Base-by-base conservation (phyloP, 2,888 invertebrate species). In the Chirona hameri region DNA sequence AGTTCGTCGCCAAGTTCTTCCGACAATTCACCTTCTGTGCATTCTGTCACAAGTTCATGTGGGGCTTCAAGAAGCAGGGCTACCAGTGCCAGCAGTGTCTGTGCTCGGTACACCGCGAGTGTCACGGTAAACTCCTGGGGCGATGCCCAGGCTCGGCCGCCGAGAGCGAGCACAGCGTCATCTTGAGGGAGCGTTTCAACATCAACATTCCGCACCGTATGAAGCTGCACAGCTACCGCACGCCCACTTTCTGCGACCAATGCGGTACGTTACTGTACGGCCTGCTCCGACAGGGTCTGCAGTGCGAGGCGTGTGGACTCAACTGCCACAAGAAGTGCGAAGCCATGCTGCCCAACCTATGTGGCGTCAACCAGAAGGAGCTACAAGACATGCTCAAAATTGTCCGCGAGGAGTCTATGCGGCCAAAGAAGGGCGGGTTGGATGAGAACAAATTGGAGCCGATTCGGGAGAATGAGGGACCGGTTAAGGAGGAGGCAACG, bases 1-100 rank as follows among this genome's bases (percentile, higher is more conserved):
- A 99, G 91, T 99, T 99, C 90, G 99, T 99, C 99, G 99, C 99
- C 85, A 98, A 99, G 85, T 98, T 97, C 90, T 92, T 99, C 87
- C 92, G 97, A 82, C 99, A 99, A 90, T 99, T 99, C 86, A 99
- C 99, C 86, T 99, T 99, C 91, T 99, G 99, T 92, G 98, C 98
- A 88, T 97, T 98, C 90, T 99, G 99, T 91, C 93, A 95, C 86
- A 98, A 98, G 90, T 99, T 99, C 90, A 99, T 99, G 89, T 99
- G 99, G 99, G 97, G 96, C 88, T 94, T 96, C 84, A 84, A 84
- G 89, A 97, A 97, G 90, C 97, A 97, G 91, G 97, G 97, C 89
- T 97, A 97, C 91, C 97, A 97, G 90, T 97, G 97, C 91, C 97
- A 97, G 95, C 98, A 99, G 85, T 99, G 99, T 90, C 98, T 98